Conservation (phyloP, 2,797 vertebrate species). For the Hapalemur alaotrensis region DNA sequence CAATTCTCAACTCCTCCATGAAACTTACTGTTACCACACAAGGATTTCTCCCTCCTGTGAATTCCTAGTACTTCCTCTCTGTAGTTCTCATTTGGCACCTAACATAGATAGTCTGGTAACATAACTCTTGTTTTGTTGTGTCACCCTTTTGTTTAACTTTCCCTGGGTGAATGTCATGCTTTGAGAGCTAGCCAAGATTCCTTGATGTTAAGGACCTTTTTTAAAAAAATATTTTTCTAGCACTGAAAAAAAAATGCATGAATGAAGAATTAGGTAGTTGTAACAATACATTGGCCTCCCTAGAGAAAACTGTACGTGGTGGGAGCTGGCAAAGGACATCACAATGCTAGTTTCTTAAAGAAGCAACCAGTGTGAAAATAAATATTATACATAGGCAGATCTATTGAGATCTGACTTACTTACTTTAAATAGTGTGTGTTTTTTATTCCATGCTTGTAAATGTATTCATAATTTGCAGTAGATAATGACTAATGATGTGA, state of each 20-base stretch:
- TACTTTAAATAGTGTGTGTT: background rate
- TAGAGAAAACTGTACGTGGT: background rate
- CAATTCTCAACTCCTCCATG: background rate
- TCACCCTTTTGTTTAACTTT: background rate
- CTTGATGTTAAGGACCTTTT: background rate
- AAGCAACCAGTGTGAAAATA: background rate
- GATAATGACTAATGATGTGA: constrained; percentile 37
- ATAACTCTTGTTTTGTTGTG: background rate
- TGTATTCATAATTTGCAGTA: constrained; percentile 8
- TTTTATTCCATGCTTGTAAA: constrained; percentile 10
- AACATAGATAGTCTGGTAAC: background rate
- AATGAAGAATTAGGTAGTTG: background rate
- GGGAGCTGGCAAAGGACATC: background rate
- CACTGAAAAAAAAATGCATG: constrained; percentile 5
- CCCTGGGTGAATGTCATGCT: background rate
- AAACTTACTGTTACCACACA: background rate
- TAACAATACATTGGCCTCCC: background rate
- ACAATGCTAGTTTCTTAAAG: background rate
- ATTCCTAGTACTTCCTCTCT: background rate
- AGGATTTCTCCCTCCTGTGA: background rate
- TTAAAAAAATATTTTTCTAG: background rate
- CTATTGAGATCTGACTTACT: background rate
- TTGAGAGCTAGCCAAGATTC: background rate
- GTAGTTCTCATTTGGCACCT: background rate
- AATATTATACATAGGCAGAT: background rate